Evolutionary conservation across 2,113 vertebrate genomes (phyloP), one percentile per base, ranked within the genome.

Genomic region (Arvicanthis niloticus): DNA sequence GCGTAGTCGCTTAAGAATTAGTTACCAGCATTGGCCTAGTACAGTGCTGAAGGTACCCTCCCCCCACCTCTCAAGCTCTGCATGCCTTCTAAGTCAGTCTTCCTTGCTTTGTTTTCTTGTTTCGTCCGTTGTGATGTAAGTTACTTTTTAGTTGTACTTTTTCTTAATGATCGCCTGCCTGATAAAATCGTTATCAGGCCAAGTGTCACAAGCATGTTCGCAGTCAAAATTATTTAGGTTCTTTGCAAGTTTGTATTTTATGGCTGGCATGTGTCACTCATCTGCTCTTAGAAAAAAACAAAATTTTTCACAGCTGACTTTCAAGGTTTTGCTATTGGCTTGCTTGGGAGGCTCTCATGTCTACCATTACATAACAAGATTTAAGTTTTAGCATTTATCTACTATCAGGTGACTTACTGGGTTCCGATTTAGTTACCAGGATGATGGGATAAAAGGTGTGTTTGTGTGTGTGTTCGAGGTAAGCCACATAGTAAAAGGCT

Each of bases 221-320:
- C 11, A 31, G 11, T 6, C 16, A 70, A 31, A 15, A 2, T 16
- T 17, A 72, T 7, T n/a, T 72, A n/a, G 37, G 4, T 21, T 17
- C 70, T 72, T 72, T 72, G 6, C 37, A n/a, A 4, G 0, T n/a
- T 19, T 21, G 17, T 72, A 5, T n/a, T 5, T 37, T 4, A 31
- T 34, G 34, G 7, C 70, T 72, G 8, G n/a, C 37, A 3, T 70
- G 34, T 0, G 1, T n/a, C n/a, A 19, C 31, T 70, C 37, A 9
- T n/a, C 17, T 72, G 17, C n/a, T 73, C 19, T 40, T 40, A 1
- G 7, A 4, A 21, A 37, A 73, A 10, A 5, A 24, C 3, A 65
- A 11, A 21, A 21, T 37, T 0, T 0, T 40, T 26, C 10, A 37
- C 72, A 12, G 22, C 11, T 19, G 10, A 3, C 13, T 70, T 73